These are phyloP conservation scores for Trachurus trachurus DNA, from an alignment of 2,797 vertebrate species.

Conservation along the genomic window DNA sequence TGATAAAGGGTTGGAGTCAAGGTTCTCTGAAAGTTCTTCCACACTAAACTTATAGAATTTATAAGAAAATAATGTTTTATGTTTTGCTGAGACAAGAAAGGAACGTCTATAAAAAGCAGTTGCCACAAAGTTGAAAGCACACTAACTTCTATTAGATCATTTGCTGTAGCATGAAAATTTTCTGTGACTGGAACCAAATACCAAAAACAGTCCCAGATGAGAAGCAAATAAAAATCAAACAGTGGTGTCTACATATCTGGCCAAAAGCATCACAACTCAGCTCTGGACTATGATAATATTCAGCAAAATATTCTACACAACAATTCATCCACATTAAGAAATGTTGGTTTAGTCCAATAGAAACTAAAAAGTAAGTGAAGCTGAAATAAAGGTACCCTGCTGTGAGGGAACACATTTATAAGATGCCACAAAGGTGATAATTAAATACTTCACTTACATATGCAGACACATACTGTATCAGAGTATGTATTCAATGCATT, in stretches of 20 bases:
- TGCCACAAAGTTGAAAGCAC: neutral
- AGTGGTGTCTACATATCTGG: neutral
- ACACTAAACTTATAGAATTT: neutral
- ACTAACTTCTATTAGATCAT: neutral
- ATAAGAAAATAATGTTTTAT: neutral
- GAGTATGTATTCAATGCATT: no score
- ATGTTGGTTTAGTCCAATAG: no score
- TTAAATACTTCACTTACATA: no score
- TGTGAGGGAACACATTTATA: neutral
- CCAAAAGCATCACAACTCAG: neutral
- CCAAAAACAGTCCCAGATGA: neutral
- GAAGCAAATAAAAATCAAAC: neutral
- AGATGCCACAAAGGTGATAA: no score
- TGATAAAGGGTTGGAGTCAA: neutral
- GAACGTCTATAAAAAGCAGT: neutral
- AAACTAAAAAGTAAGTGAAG: no score
- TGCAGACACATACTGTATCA: no score
- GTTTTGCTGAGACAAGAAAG: neutral
- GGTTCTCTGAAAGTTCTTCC: neutral
- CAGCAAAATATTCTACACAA: no score
- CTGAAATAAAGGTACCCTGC: no score
- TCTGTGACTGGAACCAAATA: neutral
- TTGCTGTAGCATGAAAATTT: neutral
- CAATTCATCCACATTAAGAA: no score
- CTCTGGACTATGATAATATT: no score